Evolutionary conservation across 2,888 invertebrate genomes (phyloP).

Genomic region (Neria commutata): DNA sequence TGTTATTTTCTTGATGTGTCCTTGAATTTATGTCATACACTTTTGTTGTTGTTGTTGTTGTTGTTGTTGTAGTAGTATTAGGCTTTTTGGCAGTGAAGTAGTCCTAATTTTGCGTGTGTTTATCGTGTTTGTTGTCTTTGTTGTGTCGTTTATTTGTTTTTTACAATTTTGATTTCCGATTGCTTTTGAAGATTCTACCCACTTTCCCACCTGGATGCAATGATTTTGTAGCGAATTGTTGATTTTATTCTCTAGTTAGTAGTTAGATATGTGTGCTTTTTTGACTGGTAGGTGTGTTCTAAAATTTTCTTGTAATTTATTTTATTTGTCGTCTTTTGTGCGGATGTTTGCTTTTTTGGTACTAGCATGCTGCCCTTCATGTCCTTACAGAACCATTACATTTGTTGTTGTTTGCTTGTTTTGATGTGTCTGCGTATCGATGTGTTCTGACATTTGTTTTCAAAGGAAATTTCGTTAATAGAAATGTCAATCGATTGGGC

Average conservation of each 20-base stretch:
- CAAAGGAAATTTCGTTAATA: constrained; percentile 1
- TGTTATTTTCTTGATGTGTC: background rate
- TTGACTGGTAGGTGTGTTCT: background rate
- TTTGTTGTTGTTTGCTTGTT: background rate
- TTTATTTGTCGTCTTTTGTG: background rate
- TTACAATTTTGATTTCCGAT: constrained; percentile 18
- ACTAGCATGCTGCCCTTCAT: background rate
- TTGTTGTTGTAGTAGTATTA: background rate
- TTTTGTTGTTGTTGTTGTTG: constrained; percentile 6
- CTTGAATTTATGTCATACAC: background rate
- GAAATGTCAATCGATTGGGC: constrained; percentile 1
- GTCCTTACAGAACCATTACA: background rate
- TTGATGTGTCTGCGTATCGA: background rate
- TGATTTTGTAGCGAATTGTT: too few relatives aligned
- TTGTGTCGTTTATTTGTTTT: constrained; percentile 6
- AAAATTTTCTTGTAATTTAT: background rate
- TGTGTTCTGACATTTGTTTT: background rate
- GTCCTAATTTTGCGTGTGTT: constrained; percentile 2
- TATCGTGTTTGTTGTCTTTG: background rate
- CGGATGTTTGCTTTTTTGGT: background rate
- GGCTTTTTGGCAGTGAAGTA: background rate
- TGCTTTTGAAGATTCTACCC: constrained; percentile 3
- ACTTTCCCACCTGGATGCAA: background rate
- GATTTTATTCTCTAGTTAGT: too few relatives aligned
- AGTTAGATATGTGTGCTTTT: too few relatives aligned